Base-by-base conservation (phyloP, 2,113 vertebrate species). In the Fulmarus glacialis region DNA sequence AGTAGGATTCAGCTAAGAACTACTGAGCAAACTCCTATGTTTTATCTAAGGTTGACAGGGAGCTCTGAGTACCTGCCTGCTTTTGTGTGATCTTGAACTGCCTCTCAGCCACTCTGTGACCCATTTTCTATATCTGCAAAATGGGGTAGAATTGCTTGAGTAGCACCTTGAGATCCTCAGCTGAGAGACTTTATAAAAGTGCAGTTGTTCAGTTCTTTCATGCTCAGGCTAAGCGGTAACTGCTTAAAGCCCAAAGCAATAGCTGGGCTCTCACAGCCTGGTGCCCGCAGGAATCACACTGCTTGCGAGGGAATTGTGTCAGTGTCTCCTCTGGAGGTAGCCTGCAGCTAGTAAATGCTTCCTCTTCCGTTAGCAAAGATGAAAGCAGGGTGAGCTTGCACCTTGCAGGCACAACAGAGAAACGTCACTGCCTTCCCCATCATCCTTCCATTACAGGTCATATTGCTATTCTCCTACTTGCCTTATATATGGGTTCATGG, bases 231-330 rank as follows among this genome's bases (percentile, higher is more conserved):
- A 20, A 74, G 43, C 0, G 0, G 14, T 22, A 16, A 30, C 70
- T 1, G 3, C 68, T 67, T 63, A 59, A 74, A 74, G 77, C n/a
- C 24, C 55, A 53, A 5, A 82, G 60, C 20, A n/a, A 3, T 4
- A 50, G 45, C 52, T 67, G 72, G 84, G 43, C 9, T 82, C 77
- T 67, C 68, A 74, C 81, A 77, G 42, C 15, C 70, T 68, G 23
- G 1, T 40, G 56, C 68, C 89, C 60, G 56, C 36, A 91, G 93
- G 38, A 87, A 32, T 40, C 64, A 13, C 16, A 16, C 22, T 50
- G 12, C 0, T 0, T 36, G n/a, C 0, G 0, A 52, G 48, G 29
- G 8, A 91, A n/a, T 12, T 40, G 23, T 63, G 56, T 22, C 40
- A 60, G 8, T 7, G 30, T 9, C 89, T 79, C 29, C 38, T 85